Conservation (phyloP, 2,113 vertebrate species). For the Podarcis cretensis region DNA sequence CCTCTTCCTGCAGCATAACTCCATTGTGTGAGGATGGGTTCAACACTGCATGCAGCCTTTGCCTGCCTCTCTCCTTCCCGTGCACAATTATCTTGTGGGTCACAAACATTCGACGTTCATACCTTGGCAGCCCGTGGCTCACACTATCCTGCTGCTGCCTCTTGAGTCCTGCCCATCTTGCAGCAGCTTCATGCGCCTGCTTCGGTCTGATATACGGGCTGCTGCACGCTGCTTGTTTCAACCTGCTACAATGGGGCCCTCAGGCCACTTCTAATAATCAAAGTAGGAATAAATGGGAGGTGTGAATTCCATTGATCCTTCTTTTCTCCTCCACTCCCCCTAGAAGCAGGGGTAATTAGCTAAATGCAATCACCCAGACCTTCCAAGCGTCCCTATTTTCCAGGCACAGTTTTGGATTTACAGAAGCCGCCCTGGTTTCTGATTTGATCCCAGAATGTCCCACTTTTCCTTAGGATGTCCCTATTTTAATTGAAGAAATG, state of each 20-base stretch:
- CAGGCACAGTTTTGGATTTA: too few relatives aligned
- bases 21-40: background rate
- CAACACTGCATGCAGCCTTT: background rate
- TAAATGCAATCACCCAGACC: too few relatives aligned
- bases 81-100: constrained; percentile 2
- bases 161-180: constrained; percentile 24
- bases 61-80: background rate
- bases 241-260: constrained; percentile 41
- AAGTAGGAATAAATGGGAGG: constrained; percentile 23
- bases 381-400: too few relatives aligned
- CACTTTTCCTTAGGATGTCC: too few relatives aligned
- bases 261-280: constrained; percentile 37
- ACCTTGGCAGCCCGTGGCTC: constrained; percentile 1
- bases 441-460: too few relatives aligned
- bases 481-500: too few relatives aligned
- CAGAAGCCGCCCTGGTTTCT: too few relatives aligned
- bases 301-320: background rate
- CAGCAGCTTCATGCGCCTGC: constrained; percentile 46
- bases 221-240: constrained; percentile 45
- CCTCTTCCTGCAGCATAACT: background rate
- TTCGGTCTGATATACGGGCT: constrained; percentile 50
- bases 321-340: background rate
- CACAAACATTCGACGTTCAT: constrained; percentile 38
- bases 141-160: constrained; percentile 24
- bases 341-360: background rate